phyloP scores from a whole-genome alignment of 37 sponge, comb jelly and placozoan genomes.

The Tethya wilhelma region DNA sequence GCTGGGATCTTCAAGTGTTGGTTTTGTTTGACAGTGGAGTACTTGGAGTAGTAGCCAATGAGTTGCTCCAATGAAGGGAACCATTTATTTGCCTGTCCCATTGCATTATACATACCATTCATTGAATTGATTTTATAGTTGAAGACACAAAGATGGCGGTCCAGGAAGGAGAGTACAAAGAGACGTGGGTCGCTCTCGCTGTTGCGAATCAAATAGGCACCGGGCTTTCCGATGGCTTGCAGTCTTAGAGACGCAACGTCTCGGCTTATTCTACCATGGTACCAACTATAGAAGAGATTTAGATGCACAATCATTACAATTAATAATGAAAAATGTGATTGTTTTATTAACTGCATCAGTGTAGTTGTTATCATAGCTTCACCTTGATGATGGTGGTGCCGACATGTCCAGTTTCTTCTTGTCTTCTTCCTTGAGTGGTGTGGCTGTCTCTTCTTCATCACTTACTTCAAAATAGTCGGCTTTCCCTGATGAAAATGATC shows the following conservation, averaged over 20 bases:
- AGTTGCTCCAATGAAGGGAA: slow-evolving; percentile 77
- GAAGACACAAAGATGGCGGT: slow-evolving; percentile 38
- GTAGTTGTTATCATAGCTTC: too few relatives aligned
- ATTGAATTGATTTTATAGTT: slow-evolving; percentile 74
- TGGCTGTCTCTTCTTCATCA: too few relatives aligned
- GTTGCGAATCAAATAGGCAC: slow-evolving; percentile 73
- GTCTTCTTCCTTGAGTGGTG: too few relatives aligned
- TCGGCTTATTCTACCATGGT: slow-evolving; percentile 73
- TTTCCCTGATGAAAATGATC: too few relatives aligned
- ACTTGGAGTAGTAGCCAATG: slow-evolving; percentile 77
- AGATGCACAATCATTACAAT: too few relatives aligned
- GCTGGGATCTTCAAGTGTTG: slow-evolving; percentile 19
- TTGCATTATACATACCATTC: slow-evolving; percentile 81
- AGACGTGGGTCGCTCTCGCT: slow-evolving; percentile 70
- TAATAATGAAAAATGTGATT: too few relatives aligned
- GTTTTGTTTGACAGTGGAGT: slow-evolving; percentile 36
- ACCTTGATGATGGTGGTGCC: too few relatives aligned
- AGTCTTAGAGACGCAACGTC: slow-evolving; percentile 54
- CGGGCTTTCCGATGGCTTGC: slow-evolving; percentile 18
- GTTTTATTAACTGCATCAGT: too few relatives aligned
- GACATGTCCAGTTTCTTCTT: too few relatives aligned
- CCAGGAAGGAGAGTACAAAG: slow-evolving; percentile 70
- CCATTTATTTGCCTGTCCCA: slow-evolving; percentile 54
- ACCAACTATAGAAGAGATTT: slow-evolving; percentile 82
- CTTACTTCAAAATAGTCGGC: too few relatives aligned